These are phyloP conservation scores for Cisticola juncidis DNA, from an alignment of 2,113 vertebrate genomes.

Conservation along the genomic window DNA sequence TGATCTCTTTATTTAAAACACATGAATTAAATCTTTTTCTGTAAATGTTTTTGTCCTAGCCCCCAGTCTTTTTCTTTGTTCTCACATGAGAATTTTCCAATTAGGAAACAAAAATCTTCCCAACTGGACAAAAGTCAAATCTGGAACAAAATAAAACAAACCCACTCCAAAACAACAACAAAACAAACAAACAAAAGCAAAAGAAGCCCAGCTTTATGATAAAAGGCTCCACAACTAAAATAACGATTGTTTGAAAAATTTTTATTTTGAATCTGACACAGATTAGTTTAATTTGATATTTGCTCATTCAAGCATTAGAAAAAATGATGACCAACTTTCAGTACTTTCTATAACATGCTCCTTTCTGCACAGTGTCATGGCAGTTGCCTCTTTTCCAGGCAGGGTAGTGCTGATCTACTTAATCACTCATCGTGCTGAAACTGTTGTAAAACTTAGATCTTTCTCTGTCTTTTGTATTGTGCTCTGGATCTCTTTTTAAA, in stretches of 20 bases:
- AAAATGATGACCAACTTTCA: neutral
- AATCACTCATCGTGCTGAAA: neutral
- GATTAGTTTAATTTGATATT: neutral
- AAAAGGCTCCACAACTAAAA: neutral
- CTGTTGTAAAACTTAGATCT: neutral
- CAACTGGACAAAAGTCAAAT: neutral
- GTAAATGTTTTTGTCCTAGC: neutral
- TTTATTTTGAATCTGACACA: neutral
- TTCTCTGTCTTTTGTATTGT: neutral
- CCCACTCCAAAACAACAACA: too few species aligned
- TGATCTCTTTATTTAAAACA: neutral
- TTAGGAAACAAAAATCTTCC: neutral
- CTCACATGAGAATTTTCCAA: neutral
- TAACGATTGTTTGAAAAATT: neutral
- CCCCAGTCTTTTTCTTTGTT: neutral
- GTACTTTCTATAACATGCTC: neutral
- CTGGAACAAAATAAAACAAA: neutral
- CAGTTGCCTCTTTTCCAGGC: neutral
- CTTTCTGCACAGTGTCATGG: neutral
- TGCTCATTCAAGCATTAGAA: neutral
- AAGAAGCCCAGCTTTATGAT: fast-evolving
- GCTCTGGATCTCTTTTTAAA: neutral
- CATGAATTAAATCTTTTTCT: neutral
- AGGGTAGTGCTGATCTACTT: neutral
- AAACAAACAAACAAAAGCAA: neutral